Percentiles rank a stretch among this genome's conserved stretches.
phyloP scores from a whole-genome alignment of 2,888 invertebrate genomes.

The Pycnomerus fuliginosus region DNA sequence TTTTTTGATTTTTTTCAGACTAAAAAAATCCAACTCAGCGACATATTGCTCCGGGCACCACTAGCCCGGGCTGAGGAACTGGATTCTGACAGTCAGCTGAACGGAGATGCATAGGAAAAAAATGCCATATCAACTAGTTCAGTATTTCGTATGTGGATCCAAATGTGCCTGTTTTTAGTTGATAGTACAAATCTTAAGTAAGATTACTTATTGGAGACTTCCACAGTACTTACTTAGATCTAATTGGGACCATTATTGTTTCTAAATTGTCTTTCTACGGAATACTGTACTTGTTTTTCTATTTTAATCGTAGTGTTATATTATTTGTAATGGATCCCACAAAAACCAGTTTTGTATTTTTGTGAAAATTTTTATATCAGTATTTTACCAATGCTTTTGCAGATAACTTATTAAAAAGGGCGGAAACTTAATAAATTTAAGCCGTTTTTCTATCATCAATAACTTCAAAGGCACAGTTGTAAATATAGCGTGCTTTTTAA shows the following conservation, averaged over 20 bases:
- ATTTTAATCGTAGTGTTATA: too few species aligned
- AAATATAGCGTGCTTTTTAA: too few species aligned
- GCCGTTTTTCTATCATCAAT: conserved; percentile 10
- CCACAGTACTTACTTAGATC: conserved; percentile 7
- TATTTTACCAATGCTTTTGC: neutral
- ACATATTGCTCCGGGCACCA: conserved; percentile 48
- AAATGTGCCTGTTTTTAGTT: conserved; percentile 7
- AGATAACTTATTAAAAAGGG: conserved; percentile 13
- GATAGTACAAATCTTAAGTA: conserved; percentile 6
- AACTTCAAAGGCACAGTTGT: conserved; percentile 6
- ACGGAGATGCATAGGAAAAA: conserved; percentile 18
- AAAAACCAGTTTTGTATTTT: too few species aligned
- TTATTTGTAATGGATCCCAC: too few species aligned
- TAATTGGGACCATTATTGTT: conserved; percentile 31
- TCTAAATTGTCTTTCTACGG: conserved; percentile 30
- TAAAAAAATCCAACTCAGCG: conserved; percentile 48
- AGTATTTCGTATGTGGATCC: conserved; percentile 34
- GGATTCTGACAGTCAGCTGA: conserved; percentile 17
- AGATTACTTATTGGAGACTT: neutral
- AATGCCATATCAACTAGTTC: conserved; percentile 42
- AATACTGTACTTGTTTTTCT: conserved; percentile 36
- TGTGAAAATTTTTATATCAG: too few species aligned
- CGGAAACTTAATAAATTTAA: conserved; percentile 6
- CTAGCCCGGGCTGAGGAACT: conserved; percentile 50
- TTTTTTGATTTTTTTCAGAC: conserved; percentile 39